Percentiles rank a stretch among this genome's conserved stretches.
phyloP scores from a whole-genome alignment of 1,140 invertebrate genomes.

The Drosophila pachea region DNA sequence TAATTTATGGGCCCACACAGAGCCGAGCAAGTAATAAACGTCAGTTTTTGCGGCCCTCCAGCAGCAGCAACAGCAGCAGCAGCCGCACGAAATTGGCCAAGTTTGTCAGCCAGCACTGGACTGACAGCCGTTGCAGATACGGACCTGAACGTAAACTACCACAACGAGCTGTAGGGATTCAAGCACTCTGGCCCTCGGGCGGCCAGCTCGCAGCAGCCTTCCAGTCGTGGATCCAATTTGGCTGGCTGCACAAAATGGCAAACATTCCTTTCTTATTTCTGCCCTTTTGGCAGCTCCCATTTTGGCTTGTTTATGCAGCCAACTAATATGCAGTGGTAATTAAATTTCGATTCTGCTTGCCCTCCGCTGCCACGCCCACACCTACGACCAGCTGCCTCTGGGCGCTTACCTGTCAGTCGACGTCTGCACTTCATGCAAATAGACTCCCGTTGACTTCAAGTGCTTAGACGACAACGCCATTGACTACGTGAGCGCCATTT shows the following conservation, averaged over 20 bases:
- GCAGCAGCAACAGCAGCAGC: slow-evolving; percentile 4
- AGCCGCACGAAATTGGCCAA: slow-evolving; percentile 65
- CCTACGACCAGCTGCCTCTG: slow-evolving; percentile 1
- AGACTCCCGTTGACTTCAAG: slow-evolving; percentile 28
- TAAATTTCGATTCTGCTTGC: slow-evolving; percentile 59
- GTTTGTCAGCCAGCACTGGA: slow-evolving; percentile 53
- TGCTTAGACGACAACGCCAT: slow-evolving; percentile 9
- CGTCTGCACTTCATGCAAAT: slow-evolving; percentile 37
- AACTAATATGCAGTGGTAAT: slow-evolving; percentile 74
- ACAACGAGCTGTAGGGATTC: slow-evolving; percentile 9
- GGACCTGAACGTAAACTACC: slow-evolving; percentile 13
- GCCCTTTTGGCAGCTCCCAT: neutral
- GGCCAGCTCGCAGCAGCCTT: neutral
- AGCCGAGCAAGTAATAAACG: slow-evolving; percentile 63
- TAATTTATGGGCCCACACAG: slow-evolving; percentile 64
- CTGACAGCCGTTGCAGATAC: slow-evolving; percentile 41
- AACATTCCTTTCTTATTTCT: slow-evolving; percentile 26
- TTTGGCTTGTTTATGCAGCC: slow-evolving; percentile 63
- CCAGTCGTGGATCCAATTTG: slow-evolving; percentile 48
- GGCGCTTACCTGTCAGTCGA: slow-evolving; percentile 41
- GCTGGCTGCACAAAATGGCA: slow-evolving; percentile 55
- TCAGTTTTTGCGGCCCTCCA: slow-evolving; percentile 55
- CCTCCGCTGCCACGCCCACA: slow-evolving; percentile 1
- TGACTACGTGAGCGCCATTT: slow-evolving; percentile 27
- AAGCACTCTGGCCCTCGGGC: neutral